Percentiles rank a stretch among this genome's conserved stretches.
Conservation (phyloP, 1,140 invertebrate genomes). For the Sycobia sp. region DNA sequence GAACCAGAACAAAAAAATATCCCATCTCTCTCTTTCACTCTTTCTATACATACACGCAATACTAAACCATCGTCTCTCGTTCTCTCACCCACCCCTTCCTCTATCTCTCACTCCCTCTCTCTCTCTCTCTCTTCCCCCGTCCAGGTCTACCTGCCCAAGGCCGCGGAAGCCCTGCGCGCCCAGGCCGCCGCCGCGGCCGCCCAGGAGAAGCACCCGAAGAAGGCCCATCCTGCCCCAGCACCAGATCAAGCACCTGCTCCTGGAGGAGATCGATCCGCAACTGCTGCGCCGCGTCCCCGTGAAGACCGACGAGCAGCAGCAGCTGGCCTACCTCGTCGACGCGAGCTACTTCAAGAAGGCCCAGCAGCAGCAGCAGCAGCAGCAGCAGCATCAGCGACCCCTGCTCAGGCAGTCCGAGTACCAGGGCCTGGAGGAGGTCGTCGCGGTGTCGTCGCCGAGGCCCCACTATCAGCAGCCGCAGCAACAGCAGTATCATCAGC, state of each 20-base stretch:
- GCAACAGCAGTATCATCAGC: too few relatives aligned
- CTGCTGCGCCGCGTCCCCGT: constrained; percentile 4
- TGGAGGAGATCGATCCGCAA: constrained; percentile 27
- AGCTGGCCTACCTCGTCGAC: constrained; percentile 23
- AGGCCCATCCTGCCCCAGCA: too few relatives aligned
- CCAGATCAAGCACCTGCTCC: constrained; percentile 14
- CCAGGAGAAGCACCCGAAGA: constrained; percentile 26
- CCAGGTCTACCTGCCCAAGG: constrained; percentile 32
- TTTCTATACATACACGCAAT: too few relatives aligned
- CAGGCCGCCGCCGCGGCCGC: not conserved
- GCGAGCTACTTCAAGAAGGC: constrained; percentile 13
- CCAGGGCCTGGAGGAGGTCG: constrained; percentile 8
- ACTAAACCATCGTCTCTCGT: too few relatives aligned
- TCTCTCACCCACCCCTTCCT: too few relatives aligned
- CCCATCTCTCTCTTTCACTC: too few relatives aligned
- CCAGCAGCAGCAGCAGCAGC: not conserved
- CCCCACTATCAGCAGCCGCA: constrained; percentile 17
- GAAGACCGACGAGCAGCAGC: constrained; percentile 3
- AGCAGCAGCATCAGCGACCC: not conserved
- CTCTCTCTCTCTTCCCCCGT: not conserved
- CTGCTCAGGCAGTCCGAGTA: constrained; percentile 6
- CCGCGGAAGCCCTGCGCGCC: constrained; percentile 26
- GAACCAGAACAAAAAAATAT: too few relatives aligned
- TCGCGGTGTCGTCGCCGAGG: not conserved
- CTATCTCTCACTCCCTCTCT: too few relatives aligned